Evolutionary conservation across 2,888 invertebrate species (phyloP).

Genomic region (Caenorhabditis sulstoni): DNA sequence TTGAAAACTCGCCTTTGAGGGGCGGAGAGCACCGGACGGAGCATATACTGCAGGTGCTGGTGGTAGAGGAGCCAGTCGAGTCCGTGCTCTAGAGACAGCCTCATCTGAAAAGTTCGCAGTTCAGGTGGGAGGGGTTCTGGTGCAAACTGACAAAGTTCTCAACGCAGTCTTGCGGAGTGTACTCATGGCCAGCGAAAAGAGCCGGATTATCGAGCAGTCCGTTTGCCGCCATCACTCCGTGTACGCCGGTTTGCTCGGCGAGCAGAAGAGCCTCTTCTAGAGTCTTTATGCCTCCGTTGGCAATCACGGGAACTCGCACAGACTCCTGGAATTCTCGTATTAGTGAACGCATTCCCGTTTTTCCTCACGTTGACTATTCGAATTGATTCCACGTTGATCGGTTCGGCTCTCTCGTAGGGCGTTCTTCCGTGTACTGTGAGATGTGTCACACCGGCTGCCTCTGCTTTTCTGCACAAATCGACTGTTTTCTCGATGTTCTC

Average conservation of each 20-base stretch:
- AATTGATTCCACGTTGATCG: constrained; percentile 86
- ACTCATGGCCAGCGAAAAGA: constrained; percentile 87
- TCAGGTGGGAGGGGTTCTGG: background rate
- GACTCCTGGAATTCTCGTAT: constrained; percentile 42
- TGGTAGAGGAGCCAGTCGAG: constrained; percentile 91
- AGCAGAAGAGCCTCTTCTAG: constrained; percentile 87
- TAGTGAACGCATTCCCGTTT: too few species aligned
- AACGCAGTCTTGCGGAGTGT: constrained; percentile 88
- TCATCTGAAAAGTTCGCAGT: constrained; percentile 46
- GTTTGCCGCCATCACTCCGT: constrained; percentile 93
- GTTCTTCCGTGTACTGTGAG: constrained; percentile 94
- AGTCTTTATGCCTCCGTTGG: constrained; percentile 91
- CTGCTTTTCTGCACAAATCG: constrained; percentile 83
- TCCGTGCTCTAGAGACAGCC: constrained; percentile 83
- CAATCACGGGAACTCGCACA: constrained; percentile 87
- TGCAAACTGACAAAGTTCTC: constrained; percentile 86
- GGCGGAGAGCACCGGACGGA: constrained; percentile 88
- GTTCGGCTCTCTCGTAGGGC: constrained; percentile 86
- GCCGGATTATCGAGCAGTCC: constrained; percentile 93
- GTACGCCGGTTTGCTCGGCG: constrained; percentile 85
- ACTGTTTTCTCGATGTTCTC: constrained; percentile 87
- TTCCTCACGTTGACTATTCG: constrained; percentile 84
- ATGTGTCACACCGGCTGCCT: constrained; percentile 83
- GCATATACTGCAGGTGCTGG: constrained; percentile 96
- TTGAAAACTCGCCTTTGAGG: constrained; percentile 84